These are phyloP conservation scores for Erebia ligea DNA, from an alignment of 2,888 invertebrate species.

Conservation along the genomic window DNA sequence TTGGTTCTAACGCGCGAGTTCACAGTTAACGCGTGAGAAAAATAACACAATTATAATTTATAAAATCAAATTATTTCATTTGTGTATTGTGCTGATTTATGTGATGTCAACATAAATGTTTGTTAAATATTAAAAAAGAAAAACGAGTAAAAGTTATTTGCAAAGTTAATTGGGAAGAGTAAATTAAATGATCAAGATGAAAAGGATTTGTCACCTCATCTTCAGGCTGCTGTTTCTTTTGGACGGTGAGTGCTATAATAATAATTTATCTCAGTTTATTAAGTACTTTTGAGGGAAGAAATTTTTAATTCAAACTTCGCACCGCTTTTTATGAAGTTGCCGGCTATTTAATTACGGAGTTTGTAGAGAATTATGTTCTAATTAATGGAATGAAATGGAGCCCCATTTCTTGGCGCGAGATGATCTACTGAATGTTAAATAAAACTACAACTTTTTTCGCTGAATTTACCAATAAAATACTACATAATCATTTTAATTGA, in stretches of 20 bases:
- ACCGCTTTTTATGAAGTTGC: conserved; percentile 32
- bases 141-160: conserved; percentile 19
- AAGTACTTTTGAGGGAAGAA: conserved; percentile 4
- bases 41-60: conserved; percentile 3
- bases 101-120: conserved; percentile 28
- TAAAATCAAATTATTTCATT: not conserved
- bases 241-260: conserved; percentile 59
- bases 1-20: conserved; percentile 25
- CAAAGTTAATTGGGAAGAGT: conserved; percentile 46
- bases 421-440: conserved; percentile 6
- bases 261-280: conserved; percentile 29
- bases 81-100: conserved; percentile 29
- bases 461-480: too few relatives aligned
- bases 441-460: not conserved
- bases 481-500: too few relatives aligned
- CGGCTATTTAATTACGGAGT: conserved; percentile 40
- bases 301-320: conserved; percentile 37
- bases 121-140: conserved; percentile 17
- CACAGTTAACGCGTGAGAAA: conserved; percentile 12
- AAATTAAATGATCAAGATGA: conserved; percentile 67
- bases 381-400: conserved; percentile 36
- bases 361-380: conserved; percentile 38
- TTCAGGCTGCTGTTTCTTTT: conserved; percentile 71
- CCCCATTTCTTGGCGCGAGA: conserved; percentile 12
- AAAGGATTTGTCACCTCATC: conserved; percentile 74